phyloP scores from a whole-genome alignment of 2,888 invertebrate genomes.

The Cerceris rybyensis region DNA sequence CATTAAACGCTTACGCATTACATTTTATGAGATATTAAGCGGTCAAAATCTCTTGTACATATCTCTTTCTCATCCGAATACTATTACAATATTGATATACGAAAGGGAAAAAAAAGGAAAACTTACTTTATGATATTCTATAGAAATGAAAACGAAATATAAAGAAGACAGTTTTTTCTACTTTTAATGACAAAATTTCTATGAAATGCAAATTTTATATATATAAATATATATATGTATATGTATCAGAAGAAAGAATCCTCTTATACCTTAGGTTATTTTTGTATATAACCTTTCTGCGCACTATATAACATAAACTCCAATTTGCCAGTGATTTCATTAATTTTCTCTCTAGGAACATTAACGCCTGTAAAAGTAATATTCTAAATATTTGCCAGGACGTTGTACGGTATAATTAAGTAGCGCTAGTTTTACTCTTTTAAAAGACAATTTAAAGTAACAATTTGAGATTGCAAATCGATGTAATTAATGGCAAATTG shows the following conservation, averaged over 20 bases:
- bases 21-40: constrained; percentile 57
- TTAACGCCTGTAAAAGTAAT: background rate
- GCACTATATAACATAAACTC: constrained; percentile 43
- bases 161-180: constrained; percentile 49
- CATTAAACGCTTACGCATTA: constrained; percentile 56
- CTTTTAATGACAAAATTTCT: constrained; percentile 59
- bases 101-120: constrained; percentile 13
- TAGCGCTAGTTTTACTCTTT: background rate
- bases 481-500: constrained; percentile 56
- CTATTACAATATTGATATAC: constrained; percentile 29
- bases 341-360: background rate
- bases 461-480: background rate
- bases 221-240: constrained; percentile 19
- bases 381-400: background rate
- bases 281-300: constrained; percentile 62
- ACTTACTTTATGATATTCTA: constrained; percentile 35
- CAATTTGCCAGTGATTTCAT: constrained; percentile 54
- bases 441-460: constrained; percentile 3
- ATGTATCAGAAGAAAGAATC: constrained; percentile 29
- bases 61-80: constrained; percentile 53
- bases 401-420: background rate
- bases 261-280: constrained; percentile 59
- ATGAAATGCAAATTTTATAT: constrained; percentile 60
- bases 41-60: constrained; percentile 57
- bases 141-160: constrained; percentile 36